Conservation (phyloP, 2,113 vertebrate species). For the Tor tambroides region DNA sequence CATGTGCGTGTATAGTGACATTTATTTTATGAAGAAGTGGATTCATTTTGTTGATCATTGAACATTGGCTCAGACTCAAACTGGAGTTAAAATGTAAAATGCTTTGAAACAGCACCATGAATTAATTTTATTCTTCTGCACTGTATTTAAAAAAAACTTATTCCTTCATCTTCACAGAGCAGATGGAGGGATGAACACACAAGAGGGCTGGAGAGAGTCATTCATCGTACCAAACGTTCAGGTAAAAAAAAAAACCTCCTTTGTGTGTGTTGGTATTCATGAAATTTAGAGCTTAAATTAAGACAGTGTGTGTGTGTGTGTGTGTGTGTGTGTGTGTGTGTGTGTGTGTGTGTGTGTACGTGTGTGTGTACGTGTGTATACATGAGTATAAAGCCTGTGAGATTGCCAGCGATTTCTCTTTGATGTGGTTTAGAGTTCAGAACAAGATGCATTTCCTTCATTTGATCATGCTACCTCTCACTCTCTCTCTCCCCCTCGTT, state of each 20-base stretch:
- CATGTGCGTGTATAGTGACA: not conserved
- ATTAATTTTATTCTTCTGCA: conserved; percentile 2
- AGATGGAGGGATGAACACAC: conserved; percentile 30
- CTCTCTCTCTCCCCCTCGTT: conserved; percentile 31
- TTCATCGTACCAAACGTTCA: conserved; percentile 61
- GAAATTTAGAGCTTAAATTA: conserved; percentile 5
- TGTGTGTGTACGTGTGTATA: conserved; percentile 27
- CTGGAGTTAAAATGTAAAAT: conserved; percentile 29
- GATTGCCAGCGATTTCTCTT: conserved; percentile 39
- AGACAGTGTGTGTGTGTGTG: conserved; percentile 23
- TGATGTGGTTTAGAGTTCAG: conserved; percentile 55
- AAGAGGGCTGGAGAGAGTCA: conserved; percentile 46
- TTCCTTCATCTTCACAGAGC: conserved; percentile 47
- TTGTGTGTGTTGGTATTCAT: conserved; percentile 28
- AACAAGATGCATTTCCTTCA: conserved; percentile 45
- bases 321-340: conserved; percentile 28
- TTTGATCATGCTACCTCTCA: conserved; percentile 40
- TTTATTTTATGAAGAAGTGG: conserved; percentile 24
- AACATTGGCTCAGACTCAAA: not conserved
- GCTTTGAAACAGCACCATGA: conserved; percentile 41
- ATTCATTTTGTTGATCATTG: conserved; percentile 30
- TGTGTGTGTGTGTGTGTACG: conserved; percentile 21
- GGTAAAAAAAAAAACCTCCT: conserved; percentile 43
- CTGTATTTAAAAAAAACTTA: not conserved
- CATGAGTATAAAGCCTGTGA: conserved; percentile 28